Evolutionary conservation across 2,113 vertebrate genomes (phyloP), one percentile per base, ranked within the genome.

Genomic region (Leptobrachium leishanense): DNA sequence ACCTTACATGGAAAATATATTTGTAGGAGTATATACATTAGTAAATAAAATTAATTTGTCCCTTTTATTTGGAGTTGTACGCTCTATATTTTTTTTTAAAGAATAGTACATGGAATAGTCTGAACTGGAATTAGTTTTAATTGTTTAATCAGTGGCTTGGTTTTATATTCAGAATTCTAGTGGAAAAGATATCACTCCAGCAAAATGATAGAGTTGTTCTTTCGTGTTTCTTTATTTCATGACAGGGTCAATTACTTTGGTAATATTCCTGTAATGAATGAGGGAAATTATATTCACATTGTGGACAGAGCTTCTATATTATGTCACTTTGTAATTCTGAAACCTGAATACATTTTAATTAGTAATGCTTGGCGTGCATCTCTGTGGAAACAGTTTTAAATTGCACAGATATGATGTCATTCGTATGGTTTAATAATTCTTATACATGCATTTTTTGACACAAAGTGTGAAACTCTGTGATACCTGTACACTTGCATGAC

Each of bases 191-290:
- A 50, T 40, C 46, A 53, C 43, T 69, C 11, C 1, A 53, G 63
- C 43, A 70, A 57, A 77, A 70, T 77, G 43, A 77, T 77, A 44
- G 63, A 77, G 66, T 59, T 69, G 75, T 77, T 62, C 20, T 20
- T 62, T 77, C 67, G 70, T 77, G 75, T 77, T 59, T 77, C 75
- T 77, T 70, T 70, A 46, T 69, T 62, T 69, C 55, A 40, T 77
- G 76, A 77, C 76, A 77, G 55, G 76, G 76, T 77, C 76, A 77
- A 77, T 77, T 77, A 70, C 76, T 70, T 77, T 71, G 76, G 68
- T 77, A 77, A 70, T 63, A 77, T 46, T 77, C n/a, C 6, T 63
- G 50, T 71, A 77, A 77, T 77, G 54, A 69, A 63, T 77, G 46
- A 63, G 69, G 76, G 62, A 77, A 70, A 70, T 77, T 6, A 69